Conservation (phyloP, 2,888 invertebrate genomes). For the Steinernema hermaphroditum region DNA sequence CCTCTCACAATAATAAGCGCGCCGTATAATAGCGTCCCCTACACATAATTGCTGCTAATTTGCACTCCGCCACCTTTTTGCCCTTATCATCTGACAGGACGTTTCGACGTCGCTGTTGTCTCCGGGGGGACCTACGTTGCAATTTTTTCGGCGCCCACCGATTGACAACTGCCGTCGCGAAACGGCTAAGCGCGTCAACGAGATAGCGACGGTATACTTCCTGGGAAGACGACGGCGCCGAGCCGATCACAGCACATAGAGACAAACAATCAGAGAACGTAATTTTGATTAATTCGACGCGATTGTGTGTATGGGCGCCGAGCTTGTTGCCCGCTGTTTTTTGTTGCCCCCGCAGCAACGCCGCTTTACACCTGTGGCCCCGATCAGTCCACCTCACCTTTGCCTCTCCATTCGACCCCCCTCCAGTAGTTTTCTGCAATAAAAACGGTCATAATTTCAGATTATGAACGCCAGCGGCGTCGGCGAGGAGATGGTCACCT, state of each 20-base stretch:
- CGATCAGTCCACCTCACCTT: conserved; percentile 15
- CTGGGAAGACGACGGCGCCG: not conserved
- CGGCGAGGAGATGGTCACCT: conserved; percentile 45
- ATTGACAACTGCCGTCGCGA: not conserved
- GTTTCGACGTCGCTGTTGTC: not conserved
- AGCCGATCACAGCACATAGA: not conserved
- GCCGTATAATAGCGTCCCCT: too few relatives aligned
- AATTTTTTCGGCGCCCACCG: not conserved
- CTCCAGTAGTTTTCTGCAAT: not conserved
- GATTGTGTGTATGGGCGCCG: not conserved
- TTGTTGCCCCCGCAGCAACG: conserved; percentile 21
- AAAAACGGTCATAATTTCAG: conserved; percentile 13
- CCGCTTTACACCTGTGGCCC: conserved; percentile 1
- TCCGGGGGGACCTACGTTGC: not conserved
- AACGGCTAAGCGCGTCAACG: not conserved
- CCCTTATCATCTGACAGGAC: conserved; percentile 3
- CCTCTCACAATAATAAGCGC: too few relatives aligned
- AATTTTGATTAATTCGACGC: conserved; percentile 24
- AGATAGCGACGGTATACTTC: not conserved
- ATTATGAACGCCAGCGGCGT: conserved; percentile 41
- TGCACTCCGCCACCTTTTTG: conserved; percentile 14
- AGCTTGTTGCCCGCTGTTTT: conserved; percentile 4
- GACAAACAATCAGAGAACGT: conserved; percentile 16
- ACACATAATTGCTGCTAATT: not conserved
- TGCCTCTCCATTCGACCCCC: not conserved